These are phyloP conservation scores for Ceratothoa steindachneri DNA, from an alignment of 2,888 invertebrate genomes.

Conservation along the genomic window DNA sequence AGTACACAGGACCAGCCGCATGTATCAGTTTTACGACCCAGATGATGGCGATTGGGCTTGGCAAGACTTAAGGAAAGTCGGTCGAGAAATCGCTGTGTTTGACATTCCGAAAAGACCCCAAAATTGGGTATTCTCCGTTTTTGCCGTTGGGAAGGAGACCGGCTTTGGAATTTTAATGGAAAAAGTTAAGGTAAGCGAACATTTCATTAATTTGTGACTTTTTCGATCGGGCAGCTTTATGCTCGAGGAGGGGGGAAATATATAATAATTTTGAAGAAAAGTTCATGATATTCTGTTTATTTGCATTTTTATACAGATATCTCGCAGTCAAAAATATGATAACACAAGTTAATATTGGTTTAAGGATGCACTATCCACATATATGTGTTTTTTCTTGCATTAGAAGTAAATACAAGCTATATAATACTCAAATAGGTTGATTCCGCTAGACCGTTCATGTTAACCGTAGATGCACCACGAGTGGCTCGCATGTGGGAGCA, in stretches of 20 bases:
- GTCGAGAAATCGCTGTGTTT: slow-evolving; percentile 31
- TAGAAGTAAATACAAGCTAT: not conserved
- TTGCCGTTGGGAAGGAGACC: slow-evolving; percentile 37
- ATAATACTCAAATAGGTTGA: slow-evolving; percentile 11
- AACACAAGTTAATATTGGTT: no score
- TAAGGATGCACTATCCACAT: no score
- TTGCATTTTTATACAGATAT: no score
- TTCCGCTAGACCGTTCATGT: slow-evolving; percentile 40
- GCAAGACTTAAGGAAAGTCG: slow-evolving; percentile 28
- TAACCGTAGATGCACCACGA: slow-evolving; percentile 34
- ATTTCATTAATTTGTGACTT: no score
- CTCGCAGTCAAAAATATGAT: no score
- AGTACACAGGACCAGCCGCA: slow-evolving; percentile 34
- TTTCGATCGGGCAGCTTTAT: no score
- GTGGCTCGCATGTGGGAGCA: slow-evolving; percentile 45
- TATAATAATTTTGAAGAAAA: no score
- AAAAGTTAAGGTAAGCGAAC: slow-evolving; percentile 33
- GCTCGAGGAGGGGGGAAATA: no score
- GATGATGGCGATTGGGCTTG: slow-evolving; percentile 45
- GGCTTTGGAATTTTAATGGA: slow-evolving; percentile 36
- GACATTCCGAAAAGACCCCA: slow-evolving; percentile 44
- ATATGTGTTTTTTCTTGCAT: no score
- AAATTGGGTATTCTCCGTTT: slow-evolving; percentile 43
- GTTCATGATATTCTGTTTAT: no score
- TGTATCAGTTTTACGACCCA: slow-evolving; percentile 43